Evolutionary conservation across 1,140 invertebrate genomes (phyloP), one percentile per base, ranked within the genome.

Genomic region (Drosophila takahashii): DNA sequence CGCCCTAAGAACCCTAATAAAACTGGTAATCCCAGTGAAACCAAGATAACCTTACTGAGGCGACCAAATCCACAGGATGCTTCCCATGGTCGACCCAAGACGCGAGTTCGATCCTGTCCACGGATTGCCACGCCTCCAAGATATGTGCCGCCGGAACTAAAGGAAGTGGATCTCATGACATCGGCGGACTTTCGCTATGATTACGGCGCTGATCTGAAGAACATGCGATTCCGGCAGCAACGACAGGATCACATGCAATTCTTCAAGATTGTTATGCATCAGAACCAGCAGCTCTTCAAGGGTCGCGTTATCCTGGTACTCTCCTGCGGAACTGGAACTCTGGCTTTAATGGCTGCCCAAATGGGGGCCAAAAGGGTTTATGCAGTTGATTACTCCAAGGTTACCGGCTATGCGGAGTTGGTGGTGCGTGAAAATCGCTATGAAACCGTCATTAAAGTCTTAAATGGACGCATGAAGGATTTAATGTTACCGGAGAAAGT

Each of bases 311-410:
- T 99, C 7, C 93, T 99, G 51, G 98, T 99, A 92, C 97, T 99
- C 71, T 98, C 98, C 2, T 99, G 98, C 93, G 99, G 98, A 7
- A 99, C 98, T 9, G 99, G 98, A 16, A 99, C 99, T 80, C 93
- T 99, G 6, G 99, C 98, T n/a, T 99, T 99, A 97, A 99, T 99
- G 94, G 98, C 98, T 27, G 98, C 98, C 0, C 98, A 98, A 91
- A 97, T 98, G 41, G 99, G 99, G n/a, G 99, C 98, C 7, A 93
- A 95, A 2, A 95, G 95, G 91, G 99, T 99, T 1, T 97, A 98
- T 92, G 99, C 98, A 2, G 96, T 99, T 50, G 97, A 99, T 92
- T 97, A 97, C 92, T 99, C 98, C 1, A 98, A 98, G 90, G 98
- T 98, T 70, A 97, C 98, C 11, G 96, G 98, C 90, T 97, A 98